A percentile compares a stretch with the other conserved stretches of the same genome.
These are phyloP conservation scores for Notospermus geniculatus DNA, from an alignment of 1,140 invertebrate species.

Conservation along the genomic window DNA sequence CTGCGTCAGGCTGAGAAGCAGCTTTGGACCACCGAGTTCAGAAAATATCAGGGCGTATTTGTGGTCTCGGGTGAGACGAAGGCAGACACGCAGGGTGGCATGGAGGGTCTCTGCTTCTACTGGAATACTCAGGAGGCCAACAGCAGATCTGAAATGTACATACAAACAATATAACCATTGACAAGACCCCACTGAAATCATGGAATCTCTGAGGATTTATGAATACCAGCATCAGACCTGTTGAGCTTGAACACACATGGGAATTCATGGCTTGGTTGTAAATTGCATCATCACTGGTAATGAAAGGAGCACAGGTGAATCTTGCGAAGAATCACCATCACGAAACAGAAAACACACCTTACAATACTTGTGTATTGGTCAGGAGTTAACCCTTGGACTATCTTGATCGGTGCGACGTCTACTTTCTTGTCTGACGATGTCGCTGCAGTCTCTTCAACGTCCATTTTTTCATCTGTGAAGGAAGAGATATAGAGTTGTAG, in stretches of 20 bases:
- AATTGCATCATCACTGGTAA: not conserved
- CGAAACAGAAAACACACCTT: slow-evolving; percentile 35
- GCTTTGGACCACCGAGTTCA: slow-evolving; percentile 69
- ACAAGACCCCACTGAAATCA: no score
- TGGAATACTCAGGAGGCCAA: slow-evolving; percentile 68
- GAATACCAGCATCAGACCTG: no score
- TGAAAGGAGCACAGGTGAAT: no score
- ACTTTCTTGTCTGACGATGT: slow-evolving; percentile 22
- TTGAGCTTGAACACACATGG: slow-evolving; percentile 1
- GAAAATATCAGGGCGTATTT: slow-evolving; percentile 75
- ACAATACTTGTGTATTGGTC: slow-evolving; percentile 46
- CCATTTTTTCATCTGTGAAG: slow-evolving; percentile 24
- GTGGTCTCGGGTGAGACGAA: slow-evolving; percentile 75
- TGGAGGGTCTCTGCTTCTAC: slow-evolving; percentile 77
- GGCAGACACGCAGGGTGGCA: slow-evolving; percentile 73
- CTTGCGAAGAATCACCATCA: no score
- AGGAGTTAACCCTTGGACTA: slow-evolving; percentile 33
- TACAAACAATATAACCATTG: no score
- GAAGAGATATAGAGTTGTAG: no score
- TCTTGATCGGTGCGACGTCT: slow-evolving; percentile 34
- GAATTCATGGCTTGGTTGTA: not conserved
- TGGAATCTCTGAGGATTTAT: no score
- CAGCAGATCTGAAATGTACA: slow-evolving; percentile 61
- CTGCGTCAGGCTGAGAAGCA: slow-evolving; percentile 71
- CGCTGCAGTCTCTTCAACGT: not conserved